A percentile compares a stretch with the other conserved stretches of the same genome.
Evolutionary conservation across 1,140 invertebrate species (phyloP).

Genomic region (Metaphire vulgaris): DNA sequence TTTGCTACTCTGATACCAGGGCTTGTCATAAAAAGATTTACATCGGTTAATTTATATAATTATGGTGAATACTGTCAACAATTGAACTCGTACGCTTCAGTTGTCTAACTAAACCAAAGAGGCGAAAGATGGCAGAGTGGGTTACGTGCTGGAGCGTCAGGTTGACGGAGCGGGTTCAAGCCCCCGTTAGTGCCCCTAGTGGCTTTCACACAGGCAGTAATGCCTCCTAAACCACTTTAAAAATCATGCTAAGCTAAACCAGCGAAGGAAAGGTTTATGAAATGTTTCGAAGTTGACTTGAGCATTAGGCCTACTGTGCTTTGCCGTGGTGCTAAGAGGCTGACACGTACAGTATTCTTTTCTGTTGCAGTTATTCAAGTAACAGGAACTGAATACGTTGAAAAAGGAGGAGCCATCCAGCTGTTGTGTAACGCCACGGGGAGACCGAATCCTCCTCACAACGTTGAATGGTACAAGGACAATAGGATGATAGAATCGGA

Average conservation of each 20-base stretch:
- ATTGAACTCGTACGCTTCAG: too few species aligned
- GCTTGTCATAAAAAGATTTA: too few species aligned
- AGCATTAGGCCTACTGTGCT: too few species aligned
- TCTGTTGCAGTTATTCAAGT: constrained; percentile 36
- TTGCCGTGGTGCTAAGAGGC: too few species aligned
- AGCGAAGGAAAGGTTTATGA: neutral
- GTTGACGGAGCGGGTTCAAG: too few species aligned
- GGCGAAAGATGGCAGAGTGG: too few species aligned
- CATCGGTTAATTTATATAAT: too few species aligned
- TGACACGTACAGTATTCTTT: constrained; percentile 1
- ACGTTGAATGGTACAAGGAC: constrained; percentile 42
- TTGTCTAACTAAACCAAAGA: too few species aligned
- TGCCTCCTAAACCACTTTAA: too few species aligned
- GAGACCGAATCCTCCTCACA: constrained; percentile 36
- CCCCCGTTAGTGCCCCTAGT: neutral
- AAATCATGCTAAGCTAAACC: neutral
- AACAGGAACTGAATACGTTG: constrained; percentile 37
- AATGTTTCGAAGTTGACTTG: neutral
- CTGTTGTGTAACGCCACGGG: constrained; percentile 41
- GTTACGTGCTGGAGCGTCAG: too few species aligned
- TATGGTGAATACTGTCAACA: too few species aligned
- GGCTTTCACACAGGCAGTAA: neutral
- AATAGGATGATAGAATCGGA: constrained; percentile 36
- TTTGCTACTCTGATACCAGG: too few species aligned
- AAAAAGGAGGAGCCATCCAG: constrained; percentile 35